A percentile compares a stretch with the other conserved stretches of the same genome.
phyloP scores from a whole-genome alignment of 2,888 invertebrate genomes.

The Halictus quadricinctus region DNA sequence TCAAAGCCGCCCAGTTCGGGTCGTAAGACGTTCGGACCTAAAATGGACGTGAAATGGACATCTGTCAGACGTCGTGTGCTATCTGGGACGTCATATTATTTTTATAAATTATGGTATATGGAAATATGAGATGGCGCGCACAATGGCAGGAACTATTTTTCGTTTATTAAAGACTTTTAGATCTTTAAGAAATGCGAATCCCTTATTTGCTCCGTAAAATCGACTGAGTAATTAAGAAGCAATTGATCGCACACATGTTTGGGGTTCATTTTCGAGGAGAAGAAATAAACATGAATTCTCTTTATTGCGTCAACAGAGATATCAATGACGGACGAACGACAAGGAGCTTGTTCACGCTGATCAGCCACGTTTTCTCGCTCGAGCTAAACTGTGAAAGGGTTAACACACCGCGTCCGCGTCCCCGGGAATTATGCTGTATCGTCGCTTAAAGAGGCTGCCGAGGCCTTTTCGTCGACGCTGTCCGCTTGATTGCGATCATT shows the following conservation, averaged over 20 bases:
- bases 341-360: background rate
- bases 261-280: background rate
- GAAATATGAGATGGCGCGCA: too few relatives aligned
- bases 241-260: background rate
- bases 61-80: too few relatives aligned
- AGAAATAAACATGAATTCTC: background rate
- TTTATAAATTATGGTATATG: too few relatives aligned
- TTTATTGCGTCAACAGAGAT: background rate
- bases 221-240: too few relatives aligned
- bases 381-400: background rate
- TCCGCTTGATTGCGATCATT: slow-evolving; percentile 44
- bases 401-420: slow-evolving; percentile 7
- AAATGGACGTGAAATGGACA: too few relatives aligned
- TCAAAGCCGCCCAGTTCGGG: too few relatives aligned
- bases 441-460: background rate
- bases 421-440: slow-evolving; percentile 26
- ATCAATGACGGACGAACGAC: background rate
- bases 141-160: too few relatives aligned
- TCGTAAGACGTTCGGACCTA: too few relatives aligned
- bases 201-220: too few relatives aligned
- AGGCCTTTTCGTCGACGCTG: background rate
- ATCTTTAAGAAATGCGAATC: too few relatives aligned
- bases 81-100: too few relatives aligned
- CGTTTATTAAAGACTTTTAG: too few relatives aligned
- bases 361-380: background rate